Conservation (phyloP, 2,113 vertebrate species). For the Meriones unguiculatus region DNA sequence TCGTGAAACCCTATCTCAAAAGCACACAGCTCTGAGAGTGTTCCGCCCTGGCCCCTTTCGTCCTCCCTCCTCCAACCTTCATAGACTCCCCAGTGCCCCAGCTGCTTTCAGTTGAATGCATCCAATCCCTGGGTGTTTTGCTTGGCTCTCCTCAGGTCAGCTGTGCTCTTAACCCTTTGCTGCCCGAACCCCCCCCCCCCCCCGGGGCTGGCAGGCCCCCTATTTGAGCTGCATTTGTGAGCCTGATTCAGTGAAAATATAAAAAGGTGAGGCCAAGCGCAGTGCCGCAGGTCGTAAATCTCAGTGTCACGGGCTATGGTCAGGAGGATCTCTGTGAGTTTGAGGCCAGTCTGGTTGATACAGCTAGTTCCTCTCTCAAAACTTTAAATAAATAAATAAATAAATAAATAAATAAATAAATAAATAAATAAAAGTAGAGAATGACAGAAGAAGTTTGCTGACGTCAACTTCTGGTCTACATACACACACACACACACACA, state of each 20-base stretch:
- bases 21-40: background rate
- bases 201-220: background rate
- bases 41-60: background rate
- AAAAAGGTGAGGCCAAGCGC: background rate
- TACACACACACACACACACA: background rate
- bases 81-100: background rate
- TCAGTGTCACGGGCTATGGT: background rate
- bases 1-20: background rate
- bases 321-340: background rate
- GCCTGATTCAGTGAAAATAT: background rate
- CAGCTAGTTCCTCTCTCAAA: background rate
- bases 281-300: background rate
- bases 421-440: background rate
- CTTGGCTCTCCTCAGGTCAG: background rate
- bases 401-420: background rate
- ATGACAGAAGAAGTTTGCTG: background rate
- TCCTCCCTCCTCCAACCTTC: background rate
- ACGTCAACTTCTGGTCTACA: background rate
- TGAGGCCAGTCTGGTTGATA: background rate
- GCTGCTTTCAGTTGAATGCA: background rate
- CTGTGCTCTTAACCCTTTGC: background rate
- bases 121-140: background rate
- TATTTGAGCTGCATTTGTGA: background rate
- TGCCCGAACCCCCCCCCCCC: background rate
- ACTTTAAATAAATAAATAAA: background rate